These are phyloP conservation scores for Ceramica pisi DNA, from an alignment of 2,888 invertebrate species.

Conservation along the genomic window DNA sequence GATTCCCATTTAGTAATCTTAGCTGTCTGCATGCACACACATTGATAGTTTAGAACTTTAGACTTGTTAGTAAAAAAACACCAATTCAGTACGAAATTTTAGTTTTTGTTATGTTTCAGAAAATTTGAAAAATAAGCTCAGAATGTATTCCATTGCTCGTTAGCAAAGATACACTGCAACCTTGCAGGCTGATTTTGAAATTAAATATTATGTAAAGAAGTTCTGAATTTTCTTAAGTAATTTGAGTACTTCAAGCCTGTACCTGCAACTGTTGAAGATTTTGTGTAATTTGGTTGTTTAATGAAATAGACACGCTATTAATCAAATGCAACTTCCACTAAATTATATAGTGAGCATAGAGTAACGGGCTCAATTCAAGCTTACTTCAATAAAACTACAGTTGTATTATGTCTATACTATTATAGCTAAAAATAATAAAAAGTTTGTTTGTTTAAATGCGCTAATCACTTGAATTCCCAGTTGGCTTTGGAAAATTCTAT, in stretches of 20 bases:
- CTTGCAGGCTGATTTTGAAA: slow-evolving; percentile 1
- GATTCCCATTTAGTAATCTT: not conserved
- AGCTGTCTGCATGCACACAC: not conserved
- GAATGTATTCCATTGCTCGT: not conserved
- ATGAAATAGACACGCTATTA: not conserved
- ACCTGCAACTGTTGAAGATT: not conserved
- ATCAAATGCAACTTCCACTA: too few relatives aligned
- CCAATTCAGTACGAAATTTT: too few relatives aligned
- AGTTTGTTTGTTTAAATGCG: too few relatives aligned
- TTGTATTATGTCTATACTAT: too few relatives aligned
- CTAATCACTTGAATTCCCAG: too few relatives aligned
- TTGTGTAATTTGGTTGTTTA: not conserved
- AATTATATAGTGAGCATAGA: too few relatives aligned
- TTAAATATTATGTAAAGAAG: not conserved
- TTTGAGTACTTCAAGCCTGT: not conserved
- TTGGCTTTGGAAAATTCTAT: too few relatives aligned
- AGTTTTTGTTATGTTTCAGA: slow-evolving; percentile 2
- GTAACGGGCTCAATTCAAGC: too few relatives aligned
- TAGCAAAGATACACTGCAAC: not conserved
- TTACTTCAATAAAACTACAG: too few relatives aligned
- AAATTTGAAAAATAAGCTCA: not conserved
- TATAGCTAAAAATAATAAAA: too few relatives aligned
- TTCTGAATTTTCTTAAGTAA: not conserved
- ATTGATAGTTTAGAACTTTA: too few relatives aligned
- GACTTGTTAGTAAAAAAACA: too few relatives aligned